A percentile compares a stretch with the other conserved stretches of the same genome.
Conservation (phyloP, 2,797 vertebrate genomes). For the Coilia nasus region DNA sequence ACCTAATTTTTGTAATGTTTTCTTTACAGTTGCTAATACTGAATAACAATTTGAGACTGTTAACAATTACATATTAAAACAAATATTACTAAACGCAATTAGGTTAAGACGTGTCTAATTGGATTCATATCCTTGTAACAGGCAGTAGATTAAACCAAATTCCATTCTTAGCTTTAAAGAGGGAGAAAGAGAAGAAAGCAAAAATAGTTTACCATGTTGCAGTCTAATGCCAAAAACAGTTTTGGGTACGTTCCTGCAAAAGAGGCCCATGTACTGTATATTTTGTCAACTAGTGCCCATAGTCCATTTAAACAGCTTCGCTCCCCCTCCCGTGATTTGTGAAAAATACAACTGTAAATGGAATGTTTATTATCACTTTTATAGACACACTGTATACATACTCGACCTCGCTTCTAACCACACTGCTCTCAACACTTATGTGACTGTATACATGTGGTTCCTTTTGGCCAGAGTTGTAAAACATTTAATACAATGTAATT, state of each 20-base stretch:
- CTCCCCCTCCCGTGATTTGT: background rate
- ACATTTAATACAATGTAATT: background rate
- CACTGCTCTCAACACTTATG: background rate
- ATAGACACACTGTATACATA: background rate
- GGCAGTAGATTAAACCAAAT: background rate
- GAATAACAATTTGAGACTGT: no score
- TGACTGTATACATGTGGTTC: background rate
- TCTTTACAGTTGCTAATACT: no score
- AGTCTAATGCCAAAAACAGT: conserved; percentile 11
- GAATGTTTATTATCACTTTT: background rate
- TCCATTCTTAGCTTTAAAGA: background rate
- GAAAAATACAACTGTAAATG: background rate
- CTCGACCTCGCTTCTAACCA: background rate
- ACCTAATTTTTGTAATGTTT: no score
- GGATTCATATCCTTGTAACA: background rate
- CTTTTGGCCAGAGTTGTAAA: background rate
- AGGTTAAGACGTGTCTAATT: background rate
- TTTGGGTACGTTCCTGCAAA: background rate
- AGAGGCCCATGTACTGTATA: background rate
- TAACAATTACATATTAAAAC: background rate
- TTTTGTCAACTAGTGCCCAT: background rate
- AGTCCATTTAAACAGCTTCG: background rate
- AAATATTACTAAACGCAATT: background rate
- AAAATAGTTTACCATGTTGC: background rate
- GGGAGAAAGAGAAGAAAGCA: background rate